Percentiles rank a stretch among this genome's conserved stretches.
phyloP scores from a whole-genome alignment of 1,140 invertebrate species.

The Macrostomum lignano region DNA sequence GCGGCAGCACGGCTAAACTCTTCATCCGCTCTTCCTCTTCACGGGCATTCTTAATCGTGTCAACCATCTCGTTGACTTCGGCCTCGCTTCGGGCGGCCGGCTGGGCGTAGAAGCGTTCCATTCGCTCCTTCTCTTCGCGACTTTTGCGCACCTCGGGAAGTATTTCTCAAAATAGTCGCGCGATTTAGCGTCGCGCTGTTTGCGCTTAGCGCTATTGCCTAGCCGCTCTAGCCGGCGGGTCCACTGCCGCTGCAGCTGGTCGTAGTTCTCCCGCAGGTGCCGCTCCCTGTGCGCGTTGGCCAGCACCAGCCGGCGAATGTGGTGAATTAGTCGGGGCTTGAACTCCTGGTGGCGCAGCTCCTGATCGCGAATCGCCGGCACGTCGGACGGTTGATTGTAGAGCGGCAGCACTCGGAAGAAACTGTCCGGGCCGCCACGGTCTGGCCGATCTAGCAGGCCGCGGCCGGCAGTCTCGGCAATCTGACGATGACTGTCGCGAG shows the following conservation, averaged over 20 bases:
- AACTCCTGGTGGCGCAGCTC: conserved; percentile 7
- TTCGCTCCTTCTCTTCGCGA: too few species aligned
- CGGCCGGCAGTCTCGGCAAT: too few species aligned
- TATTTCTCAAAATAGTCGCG: conserved; percentile 82
- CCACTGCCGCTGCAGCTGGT: conserved; percentile 52
- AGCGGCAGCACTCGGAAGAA: too few species aligned
- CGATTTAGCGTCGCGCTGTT: conserved; percentile 53
- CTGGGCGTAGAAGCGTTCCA: too few species aligned
- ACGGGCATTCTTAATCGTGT: too few species aligned
- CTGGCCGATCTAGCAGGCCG: too few species aligned
- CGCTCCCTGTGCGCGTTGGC: conserved; percentile 30
- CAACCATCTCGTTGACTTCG: too few species aligned
- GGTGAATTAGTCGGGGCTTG: conserved; percentile 1
- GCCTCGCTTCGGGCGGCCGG: too few species aligned
- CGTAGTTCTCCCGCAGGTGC: conserved; percentile 53
- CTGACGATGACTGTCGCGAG: too few species aligned
- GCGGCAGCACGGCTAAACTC: conserved; percentile 74
- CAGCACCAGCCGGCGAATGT: conserved; percentile 4
- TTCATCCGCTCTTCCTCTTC: conserved; percentile 95
- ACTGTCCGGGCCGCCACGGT: too few species aligned
- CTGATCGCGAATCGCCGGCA: conserved; percentile 31
- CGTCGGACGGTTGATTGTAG: conserved; percentile 81
- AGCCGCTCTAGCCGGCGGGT: conserved; percentile 54
- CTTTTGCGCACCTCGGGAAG: conserved; percentile 85
- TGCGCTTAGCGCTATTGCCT: conserved; percentile 35